phyloP scores from a whole-genome alignment of 1,140 invertebrate species.

The Coptotermes formosanus region DNA sequence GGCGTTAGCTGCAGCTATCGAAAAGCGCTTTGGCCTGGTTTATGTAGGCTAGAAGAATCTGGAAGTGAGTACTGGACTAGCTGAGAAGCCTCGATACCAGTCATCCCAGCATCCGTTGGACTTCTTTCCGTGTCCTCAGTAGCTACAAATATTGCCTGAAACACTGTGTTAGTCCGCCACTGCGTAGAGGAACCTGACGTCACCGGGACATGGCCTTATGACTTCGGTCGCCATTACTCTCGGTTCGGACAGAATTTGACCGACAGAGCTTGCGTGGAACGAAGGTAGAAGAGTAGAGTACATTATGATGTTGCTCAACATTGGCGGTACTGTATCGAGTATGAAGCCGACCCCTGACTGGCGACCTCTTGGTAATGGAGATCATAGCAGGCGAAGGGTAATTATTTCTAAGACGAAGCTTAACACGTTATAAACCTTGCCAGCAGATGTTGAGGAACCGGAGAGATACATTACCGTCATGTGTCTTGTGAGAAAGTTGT shows the following conservation, averaged over 20 bases:
- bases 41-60: too few species aligned
- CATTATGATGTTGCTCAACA: neutral
- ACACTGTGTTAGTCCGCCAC: neutral
- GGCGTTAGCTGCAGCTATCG: too few species aligned
- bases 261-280: neutral
- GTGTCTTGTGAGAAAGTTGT: neutral
- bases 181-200: neutral
- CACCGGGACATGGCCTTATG: neutral
- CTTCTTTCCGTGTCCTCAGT: too few species aligned
- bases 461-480: neutral
- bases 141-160: too few species aligned
- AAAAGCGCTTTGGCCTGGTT: too few species aligned
- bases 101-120: too few species aligned
- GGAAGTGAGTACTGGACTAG: too few species aligned
- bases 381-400: neutral
- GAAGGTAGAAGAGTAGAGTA: neutral
- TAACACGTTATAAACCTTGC: neutral
- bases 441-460: neutral
- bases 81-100: too few species aligned
- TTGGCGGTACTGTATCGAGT: neutral
- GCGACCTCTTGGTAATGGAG: neutral
- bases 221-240: neutral
- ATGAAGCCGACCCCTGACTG: conserved; percentile 2
- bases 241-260: neutral
- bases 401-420: conserved; percentile 11